Evolutionary conservation across 2,113 vertebrate species (phyloP).

Genomic region (Macrotus californicus): DNA sequence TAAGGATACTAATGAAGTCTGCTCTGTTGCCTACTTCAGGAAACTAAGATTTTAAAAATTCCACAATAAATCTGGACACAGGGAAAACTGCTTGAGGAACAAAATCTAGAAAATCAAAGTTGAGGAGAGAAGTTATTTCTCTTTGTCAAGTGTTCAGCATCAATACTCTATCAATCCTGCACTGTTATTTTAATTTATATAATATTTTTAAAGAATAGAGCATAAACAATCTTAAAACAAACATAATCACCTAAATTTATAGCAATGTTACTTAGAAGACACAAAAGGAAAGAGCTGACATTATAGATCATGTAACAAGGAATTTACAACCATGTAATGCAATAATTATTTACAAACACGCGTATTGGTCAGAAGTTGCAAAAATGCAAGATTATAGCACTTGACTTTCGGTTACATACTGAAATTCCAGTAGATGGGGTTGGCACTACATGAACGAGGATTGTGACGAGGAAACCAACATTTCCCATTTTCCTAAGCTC

Average conservation of each 20-base stretch:
- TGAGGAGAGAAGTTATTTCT: not conserved
- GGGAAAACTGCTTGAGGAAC: not conserved
- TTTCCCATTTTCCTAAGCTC: not conserved
- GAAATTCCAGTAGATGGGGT: not conserved
- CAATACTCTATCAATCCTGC: not conserved
- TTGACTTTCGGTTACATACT: not conserved
- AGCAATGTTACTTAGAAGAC: not conserved
- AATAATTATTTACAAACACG: not conserved
- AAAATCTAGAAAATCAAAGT: not conserved
- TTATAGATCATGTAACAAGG: not conserved
- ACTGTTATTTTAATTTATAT: not conserved
- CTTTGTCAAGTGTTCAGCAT: not conserved
- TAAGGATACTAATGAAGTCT: not conserved
- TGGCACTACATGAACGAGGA: not conserved
- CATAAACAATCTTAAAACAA: not conserved
- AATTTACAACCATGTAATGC: not conserved
- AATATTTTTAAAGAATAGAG: not conserved
- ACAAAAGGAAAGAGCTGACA: not conserved
- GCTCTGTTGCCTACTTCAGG: not conserved
- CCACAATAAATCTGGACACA: not conserved
- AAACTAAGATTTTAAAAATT: slow-evolving; percentile 6
- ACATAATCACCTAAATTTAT: not conserved
- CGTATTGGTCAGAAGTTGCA: not conserved
- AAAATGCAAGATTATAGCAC: not conserved
- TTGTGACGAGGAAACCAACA: not conserved